Evolutionary conservation across 2,797 vertebrate genomes (phyloP), one percentile per base, ranked within the genome.

Genomic region (Lemur catta): DNA sequence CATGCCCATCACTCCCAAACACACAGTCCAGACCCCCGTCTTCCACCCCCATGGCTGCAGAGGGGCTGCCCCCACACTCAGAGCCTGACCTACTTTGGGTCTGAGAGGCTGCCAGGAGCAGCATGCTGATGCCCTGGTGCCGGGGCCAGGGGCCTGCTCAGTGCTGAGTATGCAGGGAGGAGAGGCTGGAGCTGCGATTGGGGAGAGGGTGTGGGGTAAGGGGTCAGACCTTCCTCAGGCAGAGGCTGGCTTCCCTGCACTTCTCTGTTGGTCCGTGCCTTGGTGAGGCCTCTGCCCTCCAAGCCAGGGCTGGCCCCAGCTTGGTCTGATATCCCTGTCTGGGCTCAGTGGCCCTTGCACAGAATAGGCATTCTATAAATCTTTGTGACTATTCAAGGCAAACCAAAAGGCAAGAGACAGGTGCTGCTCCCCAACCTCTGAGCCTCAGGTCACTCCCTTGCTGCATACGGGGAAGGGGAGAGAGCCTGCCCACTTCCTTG

Each of bases 391-490:
- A 33, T 84, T 93, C 61, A 71, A 61, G 43, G 46, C 14, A 20
- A 84, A 81, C 59, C 43, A 20, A 87, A 93, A 89, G 76, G 38
- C 88, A 87, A 46, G 41, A 71, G 75, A 20, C 33, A 57, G 41
- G 10, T 30, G 52, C 38, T 46, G 65, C 17, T 35, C 14, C 7
- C 20, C 63, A 65, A 28, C 18, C 41, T 78, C 79, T 63, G 52
- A 87, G 22, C 76, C 63, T 92, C 28, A 14, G 35, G 30, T 22
- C 14, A 72, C 46, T 52, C 67, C 6, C 12, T 7, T 8, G 41
- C 26, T 38, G 30, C 6, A 4, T 22, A 3, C 33, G 18, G 26
- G 46, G 41, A 59, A 22, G 26, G 35, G 57, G 17, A 33, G 6
- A 3, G 12, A 61, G 38, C 76, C 52, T 7, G 9, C 17, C 33